These are phyloP conservation scores for Rhyzopertha dominica DNA, from an alignment of 1,140 invertebrate species.

Conservation along the genomic window DNA sequence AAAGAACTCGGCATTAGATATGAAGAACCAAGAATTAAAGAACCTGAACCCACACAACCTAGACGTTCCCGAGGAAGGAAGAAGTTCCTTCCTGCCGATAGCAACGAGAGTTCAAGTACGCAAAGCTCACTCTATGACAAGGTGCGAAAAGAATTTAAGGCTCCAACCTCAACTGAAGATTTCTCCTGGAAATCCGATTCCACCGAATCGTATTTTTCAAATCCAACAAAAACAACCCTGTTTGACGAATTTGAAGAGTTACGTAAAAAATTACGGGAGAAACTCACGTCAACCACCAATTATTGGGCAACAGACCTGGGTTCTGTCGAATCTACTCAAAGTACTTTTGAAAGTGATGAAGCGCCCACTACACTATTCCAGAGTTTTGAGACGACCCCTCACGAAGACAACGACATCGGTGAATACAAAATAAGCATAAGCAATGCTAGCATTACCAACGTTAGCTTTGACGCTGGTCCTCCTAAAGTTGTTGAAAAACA, in stretches of 20 bases:
- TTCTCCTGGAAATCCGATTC: no score
- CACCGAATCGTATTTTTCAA: no score
- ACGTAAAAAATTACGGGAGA: neutral
- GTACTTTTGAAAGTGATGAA: neutral
- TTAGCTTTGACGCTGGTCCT: neutral
- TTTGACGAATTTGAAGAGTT: constrained; percentile 7
- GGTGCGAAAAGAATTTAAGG: no score
- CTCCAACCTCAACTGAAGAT: constrained; percentile 5
- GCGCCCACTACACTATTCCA: constrained; percentile 7
- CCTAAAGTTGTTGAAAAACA: no score
- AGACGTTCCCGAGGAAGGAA: no score
- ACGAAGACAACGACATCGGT: neutral
- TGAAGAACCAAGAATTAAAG: no score
- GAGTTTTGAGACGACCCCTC: no score
- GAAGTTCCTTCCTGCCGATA: no score
- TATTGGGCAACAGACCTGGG: neutral
- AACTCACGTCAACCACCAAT: constrained; percentile 2
- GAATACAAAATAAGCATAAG: neutral
- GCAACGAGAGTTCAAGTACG: no score
- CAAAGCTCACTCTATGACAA: no score
- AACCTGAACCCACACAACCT: no score
- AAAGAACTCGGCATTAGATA: no score
- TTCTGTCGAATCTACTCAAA: neutral
- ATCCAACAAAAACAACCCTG: constrained; percentile 14
- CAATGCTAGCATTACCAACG: constrained; percentile 1